Conservation (phyloP, 2,113 vertebrate species). For the Propithecus coquereli region DNA sequence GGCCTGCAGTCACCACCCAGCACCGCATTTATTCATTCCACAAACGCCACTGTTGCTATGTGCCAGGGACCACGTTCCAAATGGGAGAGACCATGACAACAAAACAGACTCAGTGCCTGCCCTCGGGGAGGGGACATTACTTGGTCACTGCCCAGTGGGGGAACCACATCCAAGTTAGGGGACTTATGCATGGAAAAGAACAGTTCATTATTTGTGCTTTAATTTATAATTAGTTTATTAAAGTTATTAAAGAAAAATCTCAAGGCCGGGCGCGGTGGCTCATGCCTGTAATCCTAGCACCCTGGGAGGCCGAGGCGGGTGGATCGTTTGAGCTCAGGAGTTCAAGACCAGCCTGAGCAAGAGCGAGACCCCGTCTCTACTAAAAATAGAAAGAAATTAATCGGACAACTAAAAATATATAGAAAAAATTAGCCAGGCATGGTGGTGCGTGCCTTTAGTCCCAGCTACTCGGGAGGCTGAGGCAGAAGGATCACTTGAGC, state of each 20-base stretch:
- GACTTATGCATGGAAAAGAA: neutral
- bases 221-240: neutral
- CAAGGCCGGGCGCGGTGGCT: no score
- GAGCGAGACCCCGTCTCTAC: no score
- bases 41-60: neutral
- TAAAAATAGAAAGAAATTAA: no score
- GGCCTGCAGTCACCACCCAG: neutral
- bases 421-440: no score
- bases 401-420: no score
- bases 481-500: no score
- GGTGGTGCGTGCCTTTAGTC: no score
- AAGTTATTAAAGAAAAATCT: neutral
- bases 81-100: neutral
- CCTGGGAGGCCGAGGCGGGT: no score
- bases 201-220: neutral
- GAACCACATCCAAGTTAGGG: neutral
- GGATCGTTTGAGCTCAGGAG: no score
- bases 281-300: no score
- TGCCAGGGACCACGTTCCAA: neutral
- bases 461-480: no score
- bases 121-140: neutral
- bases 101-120: neutral
- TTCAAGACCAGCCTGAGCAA: no score
- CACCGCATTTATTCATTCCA: neutral
- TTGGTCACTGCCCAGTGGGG: neutral